Evolutionary conservation across 2,797 vertebrate genomes (phyloP).

Genomic region (Takifugu ocellatus): DNA sequence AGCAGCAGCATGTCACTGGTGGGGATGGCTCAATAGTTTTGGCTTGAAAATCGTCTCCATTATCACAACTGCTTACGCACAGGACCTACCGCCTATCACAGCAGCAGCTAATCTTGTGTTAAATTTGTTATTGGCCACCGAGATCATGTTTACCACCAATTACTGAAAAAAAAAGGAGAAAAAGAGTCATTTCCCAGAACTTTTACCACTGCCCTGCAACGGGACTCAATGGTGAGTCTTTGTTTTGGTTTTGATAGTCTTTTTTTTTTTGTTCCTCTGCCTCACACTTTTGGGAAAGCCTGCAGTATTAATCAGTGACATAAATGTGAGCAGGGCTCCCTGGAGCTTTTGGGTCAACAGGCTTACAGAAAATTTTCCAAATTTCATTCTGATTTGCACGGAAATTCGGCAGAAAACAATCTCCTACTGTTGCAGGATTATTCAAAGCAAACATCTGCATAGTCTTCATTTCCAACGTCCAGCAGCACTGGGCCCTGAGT

Average conservation of each 20-base stretch:
- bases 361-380: conserved; percentile 55
- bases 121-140: conserved; percentile 29
- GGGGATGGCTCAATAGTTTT: conserved; percentile 5
- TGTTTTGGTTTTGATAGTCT: conserved; percentile 70
- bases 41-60: conserved; percentile 12
- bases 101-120: conserved; percentile 5
- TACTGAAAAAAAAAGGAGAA: background rate
- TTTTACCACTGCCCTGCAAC: conserved; percentile 30
- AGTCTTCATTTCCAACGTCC: conserved; percentile 10
- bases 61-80: conserved; percentile 4
- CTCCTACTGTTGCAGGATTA: conserved; percentile 29
- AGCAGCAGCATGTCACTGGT: background rate
- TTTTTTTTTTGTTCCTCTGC: conserved; percentile 56
- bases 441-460: conserved; percentile 18
- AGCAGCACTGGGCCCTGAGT: conserved; percentile 9
- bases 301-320: conserved; percentile 67
- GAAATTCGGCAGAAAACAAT: conserved; percentile 46
- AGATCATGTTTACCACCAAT: conserved; percentile 28
- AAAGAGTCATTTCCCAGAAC: conserved; percentile 54
- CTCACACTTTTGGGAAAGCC: conserved; percentile 61
- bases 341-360: conserved; percentile 56
- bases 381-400: conserved; percentile 51
- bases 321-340: conserved; percentile 50
- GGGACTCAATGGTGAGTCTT: conserved; percentile 60
- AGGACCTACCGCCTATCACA: conserved; percentile 6